Conservation (phyloP, 2,113 vertebrate genomes). For the Melanocharis versteri region DNA sequence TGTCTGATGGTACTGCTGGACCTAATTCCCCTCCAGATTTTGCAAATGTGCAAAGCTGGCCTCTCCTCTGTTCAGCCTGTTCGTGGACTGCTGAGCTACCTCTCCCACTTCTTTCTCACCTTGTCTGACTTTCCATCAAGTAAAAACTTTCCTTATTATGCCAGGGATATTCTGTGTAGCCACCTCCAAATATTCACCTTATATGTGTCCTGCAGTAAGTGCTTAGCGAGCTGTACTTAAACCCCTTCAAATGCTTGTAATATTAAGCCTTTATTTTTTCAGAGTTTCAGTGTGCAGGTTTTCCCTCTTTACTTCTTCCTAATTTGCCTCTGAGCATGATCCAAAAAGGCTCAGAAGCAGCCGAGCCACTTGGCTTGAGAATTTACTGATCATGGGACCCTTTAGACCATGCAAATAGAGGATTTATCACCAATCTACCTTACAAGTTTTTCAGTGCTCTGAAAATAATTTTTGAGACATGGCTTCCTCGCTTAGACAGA, state of each 20-base stretch:
- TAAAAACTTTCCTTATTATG: neutral
- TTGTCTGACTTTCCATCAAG: neutral
- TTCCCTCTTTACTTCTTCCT: neutral
- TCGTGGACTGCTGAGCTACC: neutral
- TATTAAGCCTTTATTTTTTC: neutral
- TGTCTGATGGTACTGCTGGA: neutral
- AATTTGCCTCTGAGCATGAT: neutral
- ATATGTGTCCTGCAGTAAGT: neutral
- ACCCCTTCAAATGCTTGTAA: neutral
- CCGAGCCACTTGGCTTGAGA: neutral
- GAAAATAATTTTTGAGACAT: neutral
- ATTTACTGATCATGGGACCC: neutral
- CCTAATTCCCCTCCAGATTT: neutral
- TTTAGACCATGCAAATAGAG: neutral
- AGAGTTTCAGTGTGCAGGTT: neutral
- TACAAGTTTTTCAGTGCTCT: neutral
- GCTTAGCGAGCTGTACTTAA: neutral
- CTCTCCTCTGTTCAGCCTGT: neutral
- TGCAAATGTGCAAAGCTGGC: neutral
- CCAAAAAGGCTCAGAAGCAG: neutral
- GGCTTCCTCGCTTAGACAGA: neutral
- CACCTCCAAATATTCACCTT: neutral
- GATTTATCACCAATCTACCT: neutral
- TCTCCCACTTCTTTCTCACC: neutral
- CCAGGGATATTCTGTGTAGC: neutral